Evolutionary conservation across 2,888 invertebrate genomes (phyloP).

Genomic region (Globia sparganii): DNA sequence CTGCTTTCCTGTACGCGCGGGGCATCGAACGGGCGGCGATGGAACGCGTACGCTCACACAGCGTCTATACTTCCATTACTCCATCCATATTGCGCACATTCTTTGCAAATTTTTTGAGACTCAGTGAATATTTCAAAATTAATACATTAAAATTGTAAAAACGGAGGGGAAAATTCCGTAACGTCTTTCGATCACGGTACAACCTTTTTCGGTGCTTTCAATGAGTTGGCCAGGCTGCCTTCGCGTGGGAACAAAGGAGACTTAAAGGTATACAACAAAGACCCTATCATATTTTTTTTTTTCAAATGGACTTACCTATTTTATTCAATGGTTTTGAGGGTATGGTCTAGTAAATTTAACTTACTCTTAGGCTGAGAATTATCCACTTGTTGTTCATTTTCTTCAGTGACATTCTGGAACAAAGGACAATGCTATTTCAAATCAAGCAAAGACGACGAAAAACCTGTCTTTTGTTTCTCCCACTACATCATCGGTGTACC

Average conservation of each 20-base stretch:
- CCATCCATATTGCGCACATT: too few relatives aligned
- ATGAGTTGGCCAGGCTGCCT: constrained; percentile 2
- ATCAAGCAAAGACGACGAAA: not conserved
- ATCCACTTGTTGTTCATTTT: constrained; percentile 34
- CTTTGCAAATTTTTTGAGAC: too few relatives aligned
- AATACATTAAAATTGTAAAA: too few relatives aligned
- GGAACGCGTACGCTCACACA: too few relatives aligned
- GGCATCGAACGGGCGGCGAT: too few relatives aligned
- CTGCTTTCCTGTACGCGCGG: too few relatives aligned
- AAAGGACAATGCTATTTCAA: not conserved
- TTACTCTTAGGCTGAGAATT: constrained; percentile 45
- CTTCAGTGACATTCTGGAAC: constrained; percentile 27
- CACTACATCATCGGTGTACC: too few relatives aligned
- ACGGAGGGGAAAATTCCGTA: constrained; percentile 31
- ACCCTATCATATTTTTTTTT: constrained; percentile 18
- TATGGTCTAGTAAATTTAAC: not conserved
- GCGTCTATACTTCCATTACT: too few relatives aligned
- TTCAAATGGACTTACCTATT: constrained; percentile 6
- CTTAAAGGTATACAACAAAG: constrained; percentile 2
- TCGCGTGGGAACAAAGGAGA: too few relatives aligned
- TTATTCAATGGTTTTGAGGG: not conserved
- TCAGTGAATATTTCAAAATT: too few relatives aligned
- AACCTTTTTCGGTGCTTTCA: constrained; percentile 28
- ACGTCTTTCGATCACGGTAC: constrained; percentile 36
- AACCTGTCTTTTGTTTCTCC: too few relatives aligned